These are phyloP conservation scores for Agriopis aurantiaria DNA, from an alignment of 2,888 invertebrate species.

Conservation along the genomic window DNA sequence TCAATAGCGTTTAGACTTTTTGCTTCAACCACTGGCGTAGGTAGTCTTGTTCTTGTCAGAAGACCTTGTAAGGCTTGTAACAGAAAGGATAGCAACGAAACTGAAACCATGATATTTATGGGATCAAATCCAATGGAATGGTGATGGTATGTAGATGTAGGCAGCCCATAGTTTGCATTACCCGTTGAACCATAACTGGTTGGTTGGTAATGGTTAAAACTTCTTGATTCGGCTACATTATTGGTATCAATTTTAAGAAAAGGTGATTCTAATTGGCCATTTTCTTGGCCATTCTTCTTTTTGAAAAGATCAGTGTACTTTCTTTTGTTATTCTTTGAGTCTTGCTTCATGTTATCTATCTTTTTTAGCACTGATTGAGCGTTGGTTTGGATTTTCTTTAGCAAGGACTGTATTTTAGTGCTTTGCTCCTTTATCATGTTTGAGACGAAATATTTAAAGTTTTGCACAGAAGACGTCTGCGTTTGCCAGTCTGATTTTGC, in stretches of 20 bases:
- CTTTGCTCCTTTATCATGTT: slow-evolving; percentile 77
- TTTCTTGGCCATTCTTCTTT: slow-evolving; percentile 40
- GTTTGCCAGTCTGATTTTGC: slow-evolving; percentile 62
- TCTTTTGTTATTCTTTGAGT: slow-evolving; percentile 46
- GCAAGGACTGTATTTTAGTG: slow-evolving; percentile 69
- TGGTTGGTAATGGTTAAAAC: slow-evolving; percentile 67
- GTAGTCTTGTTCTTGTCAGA: slow-evolving; percentile 67
- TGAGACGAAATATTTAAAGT: slow-evolving; percentile 70
- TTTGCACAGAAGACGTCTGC: slow-evolving; percentile 59
- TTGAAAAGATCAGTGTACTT: slow-evolving; percentile 23
- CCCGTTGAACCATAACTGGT: slow-evolving; percentile 72
- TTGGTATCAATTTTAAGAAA: slow-evolving; percentile 51
- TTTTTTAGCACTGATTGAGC: slow-evolving; percentile 73
- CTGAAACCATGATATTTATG: slow-evolving; percentile 79
- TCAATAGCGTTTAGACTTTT: slow-evolving; percentile 61
- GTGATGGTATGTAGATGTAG: slow-evolving; percentile 76
- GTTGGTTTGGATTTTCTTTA: slow-evolving; percentile 75
- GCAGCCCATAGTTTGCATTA: slow-evolving; percentile 63
- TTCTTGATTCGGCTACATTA: slow-evolving; percentile 60
- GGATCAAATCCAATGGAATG: slow-evolving; percentile 85
- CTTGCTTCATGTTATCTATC: slow-evolving; percentile 64
- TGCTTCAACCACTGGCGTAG: slow-evolving; percentile 76
- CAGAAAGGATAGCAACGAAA: slow-evolving; percentile 79
- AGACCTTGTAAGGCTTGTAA: slow-evolving; percentile 80
- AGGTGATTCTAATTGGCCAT: slow-evolving; percentile 71